phyloP scores from a whole-genome alignment of 2,797 vertebrate genomes.

The Sebastes taczanowskii region DNA sequence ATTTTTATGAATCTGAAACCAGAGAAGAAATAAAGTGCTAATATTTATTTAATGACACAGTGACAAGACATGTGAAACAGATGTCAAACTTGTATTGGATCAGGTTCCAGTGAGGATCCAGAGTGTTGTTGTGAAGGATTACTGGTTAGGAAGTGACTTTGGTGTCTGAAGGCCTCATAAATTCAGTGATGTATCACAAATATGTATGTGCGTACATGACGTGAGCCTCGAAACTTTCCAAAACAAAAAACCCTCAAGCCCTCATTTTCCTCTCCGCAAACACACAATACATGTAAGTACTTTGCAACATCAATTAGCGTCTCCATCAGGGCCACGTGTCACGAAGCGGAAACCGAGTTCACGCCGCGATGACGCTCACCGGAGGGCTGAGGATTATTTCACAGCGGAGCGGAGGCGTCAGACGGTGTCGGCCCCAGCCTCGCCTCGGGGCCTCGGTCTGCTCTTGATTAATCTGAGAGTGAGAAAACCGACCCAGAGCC shows the following conservation, averaged over 20 bases:
- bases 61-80: neutral
- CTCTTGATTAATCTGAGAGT: conserved; percentile 78
- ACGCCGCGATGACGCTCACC: conserved; percentile 20
- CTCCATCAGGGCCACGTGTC: neutral
- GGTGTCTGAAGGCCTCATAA: neutral
- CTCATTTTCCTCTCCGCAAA: neutral
- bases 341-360: conserved; percentile 32
- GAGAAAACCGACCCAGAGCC: conserved; percentile 71
- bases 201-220: neutral
- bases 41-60: neutral
- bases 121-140: too few relatives aligned
- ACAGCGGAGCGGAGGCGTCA: conserved; percentile 70
- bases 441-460: conserved; percentile 75
- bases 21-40: too few relatives aligned
- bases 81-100: neutral
- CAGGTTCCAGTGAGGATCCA: neutral
- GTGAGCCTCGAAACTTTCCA: neutral
- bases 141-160: neutral
- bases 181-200: neutral
- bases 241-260: neutral
- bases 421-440: conserved; percentile 53
- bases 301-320: conserved; percentile 15
- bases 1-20: neutral
- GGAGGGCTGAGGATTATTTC: conserved; percentile 60
- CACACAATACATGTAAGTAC: neutral